phyloP scores from a whole-genome alignment of 1,140 invertebrate genomes.

The Doryteuthis pealeii region DNA sequence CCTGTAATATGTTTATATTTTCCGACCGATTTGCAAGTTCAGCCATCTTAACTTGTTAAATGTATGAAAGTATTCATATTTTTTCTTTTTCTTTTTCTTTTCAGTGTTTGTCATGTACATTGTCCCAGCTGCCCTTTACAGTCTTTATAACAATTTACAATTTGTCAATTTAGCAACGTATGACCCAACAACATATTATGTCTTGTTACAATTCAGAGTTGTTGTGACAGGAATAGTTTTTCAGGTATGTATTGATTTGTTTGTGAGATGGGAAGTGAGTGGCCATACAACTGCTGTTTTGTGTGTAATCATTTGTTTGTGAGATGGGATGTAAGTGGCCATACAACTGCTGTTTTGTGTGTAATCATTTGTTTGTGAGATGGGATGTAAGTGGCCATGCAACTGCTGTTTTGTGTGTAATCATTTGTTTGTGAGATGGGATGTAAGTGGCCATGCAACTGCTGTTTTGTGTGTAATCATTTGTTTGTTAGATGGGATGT shows the following conservation, averaged over 20 bases:
- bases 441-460: too few relatives aligned
- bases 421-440: too few relatives aligned
- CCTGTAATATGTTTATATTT: too few relatives aligned
- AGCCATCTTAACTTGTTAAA: neutral
- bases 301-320: neutral
- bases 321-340: neutral
- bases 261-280: neutral
- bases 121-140: conserved; percentile 87
- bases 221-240: conserved; percentile 90
- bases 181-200: conserved; percentile 92
- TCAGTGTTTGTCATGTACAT: conserved; percentile 82
- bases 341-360: neutral
- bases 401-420: neutral
- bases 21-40: neutral
- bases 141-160: conserved; percentile 92
- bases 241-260: conserved; percentile 70
- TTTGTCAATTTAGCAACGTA: conserved; percentile 88
- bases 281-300: neutral
- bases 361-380: neutral
- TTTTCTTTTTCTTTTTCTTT: conserved; percentile 43
- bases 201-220: conserved; percentile 89
- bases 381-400: neutral
- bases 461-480: too few relatives aligned
- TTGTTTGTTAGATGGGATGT: neutral
- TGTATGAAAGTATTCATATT: neutral